Evolutionary conservation across 2,888 invertebrate genomes (phyloP), one percentile per base, ranked within the genome.

Genomic region (Drosophila conformis): DNA sequence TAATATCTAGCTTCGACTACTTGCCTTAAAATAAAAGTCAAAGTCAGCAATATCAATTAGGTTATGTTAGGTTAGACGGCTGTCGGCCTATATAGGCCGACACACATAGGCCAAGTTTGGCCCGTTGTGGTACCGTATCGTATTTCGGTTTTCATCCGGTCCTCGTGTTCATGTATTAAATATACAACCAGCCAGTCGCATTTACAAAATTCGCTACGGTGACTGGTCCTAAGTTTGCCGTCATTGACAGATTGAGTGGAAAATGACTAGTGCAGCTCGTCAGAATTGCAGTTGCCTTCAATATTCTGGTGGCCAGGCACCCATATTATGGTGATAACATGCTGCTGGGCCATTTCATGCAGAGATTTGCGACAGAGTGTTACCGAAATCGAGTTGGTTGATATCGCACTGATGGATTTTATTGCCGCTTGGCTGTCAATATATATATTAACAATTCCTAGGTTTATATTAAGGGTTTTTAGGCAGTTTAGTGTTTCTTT

Each of bases 41-140:
- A 68, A 18, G 38, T 40, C 33, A 68, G 25, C 33, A 58, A 21
- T 40, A 21, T 35, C 38, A 48, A 57, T 36, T 38, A 4, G 38
- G 0, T 8, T 38, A n/a, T 8, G 38, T 38, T 38, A n/a, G n/a
- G 18, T 38, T 18, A 38, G 3, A 8, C 38, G 3, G 18, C 3
- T 18, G 7, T 38, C 18, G 36, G 18, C 36, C 36, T 36, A 36
- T 18, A 8, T 18, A 3, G 7, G 8, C 8, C 18, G 25, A 25
- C 25, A 25, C 25, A 25, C 2, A 25, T 25, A 25, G 18, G 8
- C 8, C 18, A n/a, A 18, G 8, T 18, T 38, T 18, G 3, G 3
- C 18, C 7, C 7, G 18, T 8, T 38, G 38, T 38, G 18, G 3
- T 38, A 15, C 7, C 18, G 18, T 8, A 7, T 18, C 3, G 36